phyloP scores from a whole-genome alignment of 2,797 vertebrate genomes.

The Hybognathus amarus region DNA sequence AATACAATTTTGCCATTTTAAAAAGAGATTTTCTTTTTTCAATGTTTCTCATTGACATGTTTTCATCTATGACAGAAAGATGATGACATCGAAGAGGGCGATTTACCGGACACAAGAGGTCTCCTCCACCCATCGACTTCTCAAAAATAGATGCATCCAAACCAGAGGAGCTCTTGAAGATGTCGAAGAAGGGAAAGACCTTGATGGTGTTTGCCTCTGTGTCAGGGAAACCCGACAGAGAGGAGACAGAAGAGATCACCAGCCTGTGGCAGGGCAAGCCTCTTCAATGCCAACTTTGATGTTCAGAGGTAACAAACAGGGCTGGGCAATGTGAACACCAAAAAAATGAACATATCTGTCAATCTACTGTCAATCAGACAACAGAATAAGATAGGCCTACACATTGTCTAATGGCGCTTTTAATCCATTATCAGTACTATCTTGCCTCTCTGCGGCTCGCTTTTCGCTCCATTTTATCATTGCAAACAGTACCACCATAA shows the following conservation, averaged over 20 bases:
- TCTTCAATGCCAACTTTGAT: conserved; percentile 97
- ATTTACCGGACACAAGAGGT: conserved; percentile 93
- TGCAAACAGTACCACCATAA: too few relatives aligned
- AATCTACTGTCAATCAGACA: too few relatives aligned
- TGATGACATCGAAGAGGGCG: conserved; percentile 95
- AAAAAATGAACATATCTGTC: background rate
- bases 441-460: too few relatives aligned
- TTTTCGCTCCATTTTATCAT: too few relatives aligned
- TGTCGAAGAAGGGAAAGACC: conserved; percentile 96
- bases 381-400: too few relatives aligned
- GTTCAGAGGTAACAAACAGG: conserved; percentile 85
- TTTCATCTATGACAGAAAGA: conserved; percentile 78
- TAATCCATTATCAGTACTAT: too few relatives aligned
- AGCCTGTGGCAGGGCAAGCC: conserved; percentile 94
- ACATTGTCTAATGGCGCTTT: too few relatives aligned
- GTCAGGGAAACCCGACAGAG: conserved; percentile 89
- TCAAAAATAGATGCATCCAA: conserved; percentile 89
- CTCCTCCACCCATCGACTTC: conserved; percentile 90
- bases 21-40: background rate
- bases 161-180: conserved; percentile 89
- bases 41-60: background rate
- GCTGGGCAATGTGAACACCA: background rate
- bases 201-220: conserved; percentile 96
- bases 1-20: background rate
- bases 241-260: conserved; percentile 94